Percentiles rank a stretch among this genome's conserved stretches.
Conservation (phyloP, 37 sponge, comb jelly and placozoan genomes). For the Chondrosia reniformis region DNA sequence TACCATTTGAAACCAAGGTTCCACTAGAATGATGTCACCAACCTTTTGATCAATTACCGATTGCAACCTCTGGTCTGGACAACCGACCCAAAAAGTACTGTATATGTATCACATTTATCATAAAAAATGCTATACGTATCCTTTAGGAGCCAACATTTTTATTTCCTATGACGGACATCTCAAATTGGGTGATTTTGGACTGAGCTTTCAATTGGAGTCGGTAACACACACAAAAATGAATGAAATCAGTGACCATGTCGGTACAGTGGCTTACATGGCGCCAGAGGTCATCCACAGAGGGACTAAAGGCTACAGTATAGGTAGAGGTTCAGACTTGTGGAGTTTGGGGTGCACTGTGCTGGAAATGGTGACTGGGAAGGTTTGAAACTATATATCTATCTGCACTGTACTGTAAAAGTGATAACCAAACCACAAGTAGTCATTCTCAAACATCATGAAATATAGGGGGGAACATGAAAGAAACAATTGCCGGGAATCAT, state of each 20-base stretch:
- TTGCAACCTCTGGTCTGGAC: too few species aligned
- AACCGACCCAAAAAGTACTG: too few species aligned
- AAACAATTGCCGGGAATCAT: too few species aligned
- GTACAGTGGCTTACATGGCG: constrained; percentile 85
- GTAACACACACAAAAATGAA: constrained; percentile 30
- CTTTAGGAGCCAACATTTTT: constrained; percentile 81
- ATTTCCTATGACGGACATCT: constrained; percentile 58
- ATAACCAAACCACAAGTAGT: too few species aligned
- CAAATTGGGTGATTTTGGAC: constrained; percentile 88
- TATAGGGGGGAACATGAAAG: too few species aligned
- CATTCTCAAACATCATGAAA: too few species aligned
- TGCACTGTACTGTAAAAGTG: too few species aligned
- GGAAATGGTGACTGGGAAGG: constrained; percentile 89
- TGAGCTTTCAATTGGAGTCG: constrained; percentile 72
- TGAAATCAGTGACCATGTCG: constrained; percentile 41
- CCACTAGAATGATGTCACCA: too few species aligned
- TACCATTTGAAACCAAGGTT: too few species aligned
- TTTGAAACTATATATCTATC: constrained; percentile 4
- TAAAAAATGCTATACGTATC: too few species aligned
- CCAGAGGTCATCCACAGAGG: constrained; percentile 67
- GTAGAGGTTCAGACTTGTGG: constrained; percentile 83
- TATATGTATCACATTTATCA: too few species aligned
- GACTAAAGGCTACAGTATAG: constrained; percentile 32
- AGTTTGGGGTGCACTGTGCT: constrained; percentile 82
- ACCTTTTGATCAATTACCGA: too few species aligned